These are phyloP conservation scores for Scartelaos histophorus DNA, from an alignment of 2,113 vertebrate genomes.

Conservation along the genomic window DNA sequence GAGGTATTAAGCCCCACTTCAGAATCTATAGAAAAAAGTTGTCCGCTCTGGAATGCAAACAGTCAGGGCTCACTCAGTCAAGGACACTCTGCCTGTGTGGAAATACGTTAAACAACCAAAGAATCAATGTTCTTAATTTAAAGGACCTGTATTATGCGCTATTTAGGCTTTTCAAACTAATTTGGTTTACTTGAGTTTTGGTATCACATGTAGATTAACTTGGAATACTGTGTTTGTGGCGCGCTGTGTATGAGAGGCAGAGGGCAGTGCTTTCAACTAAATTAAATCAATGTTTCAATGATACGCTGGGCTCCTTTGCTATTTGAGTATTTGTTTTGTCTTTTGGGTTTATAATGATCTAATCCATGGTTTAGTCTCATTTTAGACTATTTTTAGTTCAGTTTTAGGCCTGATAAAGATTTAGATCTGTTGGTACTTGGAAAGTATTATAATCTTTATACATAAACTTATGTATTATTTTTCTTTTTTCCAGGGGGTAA, in stretches of 20 bases:
- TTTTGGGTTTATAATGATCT: too few species aligned
- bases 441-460: neutral
- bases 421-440: too few species aligned
- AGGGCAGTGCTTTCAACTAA: too few species aligned
- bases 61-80: conserved; percentile 12
- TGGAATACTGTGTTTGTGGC: too few species aligned
- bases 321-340: too few species aligned
- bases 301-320: too few species aligned
- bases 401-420: too few species aligned
- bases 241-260: too few species aligned
- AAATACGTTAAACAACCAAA: conserved; percentile 22
- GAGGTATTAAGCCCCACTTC: conserved; percentile 65
- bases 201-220: neutral
- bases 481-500: conserved; percentile 78
- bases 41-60: conserved; percentile 23
- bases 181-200: neutral
- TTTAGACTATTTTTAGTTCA: too few species aligned
- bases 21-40: conserved; percentile 20
- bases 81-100: conserved; percentile 22
- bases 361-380: too few species aligned
- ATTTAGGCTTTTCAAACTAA: neutral
- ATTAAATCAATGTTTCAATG: too few species aligned
- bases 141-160: too few species aligned
- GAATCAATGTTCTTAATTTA: conserved; percentile 4
- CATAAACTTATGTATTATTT: neutral